A percentile compares a stretch with the other conserved stretches of the same genome.
Evolutionary conservation across 1,140 invertebrate genomes (phyloP).

Genomic region (Ditylenchus dipsaci): DNA sequence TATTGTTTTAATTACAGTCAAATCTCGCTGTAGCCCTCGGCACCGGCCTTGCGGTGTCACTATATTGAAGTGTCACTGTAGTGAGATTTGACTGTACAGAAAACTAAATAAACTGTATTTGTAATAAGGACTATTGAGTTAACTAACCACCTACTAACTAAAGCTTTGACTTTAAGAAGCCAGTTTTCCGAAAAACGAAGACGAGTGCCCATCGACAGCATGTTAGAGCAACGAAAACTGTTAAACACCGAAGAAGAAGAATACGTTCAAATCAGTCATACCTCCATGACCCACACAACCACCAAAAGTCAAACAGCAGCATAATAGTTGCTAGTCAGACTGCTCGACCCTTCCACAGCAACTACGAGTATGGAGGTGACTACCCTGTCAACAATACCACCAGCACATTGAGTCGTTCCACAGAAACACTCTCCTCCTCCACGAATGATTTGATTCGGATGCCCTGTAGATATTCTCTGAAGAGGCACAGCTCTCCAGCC

Average conservation of each 20-base stretch:
- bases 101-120: too few species aligned
- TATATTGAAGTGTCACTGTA: too few species aligned
- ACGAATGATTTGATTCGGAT: slow-evolving; percentile 1
- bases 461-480: background rate
- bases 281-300: background rate
- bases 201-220: background rate
- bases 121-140: too few species aligned
- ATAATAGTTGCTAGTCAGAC: background rate
- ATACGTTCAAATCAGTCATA: background rate
- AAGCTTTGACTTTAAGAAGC: too few species aligned
- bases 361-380: too few species aligned
- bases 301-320: background rate
- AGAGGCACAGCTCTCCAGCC: background rate
- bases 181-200: background rate
- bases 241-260: background rate
- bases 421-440: background rate
- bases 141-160: too few species aligned
- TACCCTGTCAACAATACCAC: background rate
- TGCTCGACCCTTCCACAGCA: background rate
- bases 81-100: too few species aligned
- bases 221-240: background rate
- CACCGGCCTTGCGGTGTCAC: too few species aligned
- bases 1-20: too few species aligned
- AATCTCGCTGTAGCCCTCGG: too few species aligned
- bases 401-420: background rate